A percentile compares a stretch with the other conserved stretches of the same genome.
These are phyloP conservation scores for Huso huso DNA, from an alignment of 2,797 vertebrate genomes.

Conservation along the genomic window DNA sequence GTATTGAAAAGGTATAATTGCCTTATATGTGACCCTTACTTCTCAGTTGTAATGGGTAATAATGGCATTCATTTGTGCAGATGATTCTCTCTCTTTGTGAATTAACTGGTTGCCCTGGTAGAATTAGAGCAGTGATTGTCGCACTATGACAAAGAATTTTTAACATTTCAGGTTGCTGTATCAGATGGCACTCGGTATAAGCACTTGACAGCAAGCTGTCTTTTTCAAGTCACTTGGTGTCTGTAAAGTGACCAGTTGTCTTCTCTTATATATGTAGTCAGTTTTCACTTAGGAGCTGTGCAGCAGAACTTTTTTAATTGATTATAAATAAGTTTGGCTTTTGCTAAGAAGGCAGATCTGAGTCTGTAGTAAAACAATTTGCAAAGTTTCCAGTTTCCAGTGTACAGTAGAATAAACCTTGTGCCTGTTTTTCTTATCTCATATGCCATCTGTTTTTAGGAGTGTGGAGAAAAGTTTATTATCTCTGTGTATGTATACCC, in stretches of 20 bases:
- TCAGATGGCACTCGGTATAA: slow-evolving; percentile 38
- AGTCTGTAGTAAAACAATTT: no score
- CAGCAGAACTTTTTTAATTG: no score
- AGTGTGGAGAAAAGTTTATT: background rate
- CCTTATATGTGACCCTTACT: slow-evolving; percentile 51
- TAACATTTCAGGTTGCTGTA: slow-evolving; percentile 44
- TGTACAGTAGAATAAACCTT: background rate
- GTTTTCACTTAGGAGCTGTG: no score
- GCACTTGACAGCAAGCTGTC: slow-evolving; percentile 31
- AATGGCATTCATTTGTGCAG: slow-evolving; percentile 39
- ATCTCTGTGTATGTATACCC: no score
- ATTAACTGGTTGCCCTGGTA: slow-evolving; percentile 42
- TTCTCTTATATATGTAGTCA: no score
- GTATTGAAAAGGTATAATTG: slow-evolving; percentile 58
- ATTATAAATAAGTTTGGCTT: no score
- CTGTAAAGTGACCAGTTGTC: slow-evolving; percentile 21
- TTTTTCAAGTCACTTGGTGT: slow-evolving; percentile 7
- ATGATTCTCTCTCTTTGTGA: slow-evolving; percentile 40
- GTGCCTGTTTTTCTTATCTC: slow-evolving; percentile 1
- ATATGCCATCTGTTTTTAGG: background rate
- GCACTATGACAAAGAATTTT: slow-evolving; percentile 48
- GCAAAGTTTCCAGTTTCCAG: no score
- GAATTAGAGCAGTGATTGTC: slow-evolving; percentile 41
- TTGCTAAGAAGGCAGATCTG: no score
- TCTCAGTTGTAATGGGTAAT: slow-evolving; percentile 56